These are phyloP conservation scores for Dipodomys stephensi DNA, from an alignment of 2,113 vertebrate species.

Conservation along the genomic window DNA sequence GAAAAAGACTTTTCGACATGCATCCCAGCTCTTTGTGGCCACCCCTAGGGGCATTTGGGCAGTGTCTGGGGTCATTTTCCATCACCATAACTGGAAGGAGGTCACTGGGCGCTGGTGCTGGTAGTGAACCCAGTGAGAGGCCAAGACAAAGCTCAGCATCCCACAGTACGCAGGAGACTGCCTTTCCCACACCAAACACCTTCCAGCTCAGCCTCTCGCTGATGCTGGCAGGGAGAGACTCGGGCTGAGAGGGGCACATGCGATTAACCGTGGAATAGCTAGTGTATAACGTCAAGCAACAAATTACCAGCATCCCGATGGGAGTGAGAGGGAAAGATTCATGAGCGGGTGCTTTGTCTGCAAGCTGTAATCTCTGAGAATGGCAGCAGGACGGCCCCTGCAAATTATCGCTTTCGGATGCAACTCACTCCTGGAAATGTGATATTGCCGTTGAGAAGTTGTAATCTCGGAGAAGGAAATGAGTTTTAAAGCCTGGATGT, in stretches of 20 bases:
- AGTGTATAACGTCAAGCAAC: not conserved
- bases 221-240: not conserved
- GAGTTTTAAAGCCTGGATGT: conserved; percentile 40
- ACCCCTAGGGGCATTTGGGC: not conserved
- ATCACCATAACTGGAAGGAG: not conserved
- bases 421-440: conserved; percentile 46
- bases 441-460: conserved; percentile 49
- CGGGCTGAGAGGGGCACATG: not conserved
- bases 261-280: not conserved
- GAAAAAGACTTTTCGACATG: not conserved
- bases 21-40: not conserved
- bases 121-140: not conserved
- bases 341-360: not conserved
- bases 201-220: not conserved
- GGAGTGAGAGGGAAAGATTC: not conserved
- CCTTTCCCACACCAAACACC: not conserved
- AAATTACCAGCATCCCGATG: not conserved
- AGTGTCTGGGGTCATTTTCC: not conserved
- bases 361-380: conserved; percentile 12
- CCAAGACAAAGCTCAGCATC: not conserved
- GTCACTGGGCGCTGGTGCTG: too few relatives aligned
- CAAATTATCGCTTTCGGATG: conserved; percentile 65
- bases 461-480: conserved; percentile 30
- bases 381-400: conserved; percentile 22
- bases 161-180: not conserved